Evolutionary conservation across 1,140 invertebrate genomes (phyloP).

Genomic region (Drosophila neocordata): DNA sequence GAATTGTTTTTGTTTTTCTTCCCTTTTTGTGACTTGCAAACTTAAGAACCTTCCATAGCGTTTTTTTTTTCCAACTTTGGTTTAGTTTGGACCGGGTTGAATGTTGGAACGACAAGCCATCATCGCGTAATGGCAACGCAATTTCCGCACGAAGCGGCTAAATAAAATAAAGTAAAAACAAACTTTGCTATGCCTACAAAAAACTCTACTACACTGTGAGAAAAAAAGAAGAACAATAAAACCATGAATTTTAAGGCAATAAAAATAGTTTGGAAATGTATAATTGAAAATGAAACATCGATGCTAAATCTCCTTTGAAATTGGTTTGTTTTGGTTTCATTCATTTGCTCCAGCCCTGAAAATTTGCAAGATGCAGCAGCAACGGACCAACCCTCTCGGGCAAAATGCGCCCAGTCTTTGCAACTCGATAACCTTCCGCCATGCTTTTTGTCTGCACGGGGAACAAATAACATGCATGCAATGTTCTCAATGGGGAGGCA

Average conservation of each 20-base stretch:
- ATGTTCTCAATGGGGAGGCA: constrained; percentile 33
- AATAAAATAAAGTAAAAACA: constrained; percentile 15
- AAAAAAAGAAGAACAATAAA: not conserved
- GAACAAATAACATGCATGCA: constrained; percentile 80
- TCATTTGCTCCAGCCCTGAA: constrained; percentile 39
- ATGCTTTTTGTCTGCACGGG: constrained; percentile 55
- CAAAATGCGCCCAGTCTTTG: not conserved
- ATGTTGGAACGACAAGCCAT: constrained; percentile 41
- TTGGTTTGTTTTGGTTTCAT: not conserved
- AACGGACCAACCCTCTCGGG: constrained; percentile 24
- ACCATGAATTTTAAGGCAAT: not conserved
- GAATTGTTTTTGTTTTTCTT: not conserved
- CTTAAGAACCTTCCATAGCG: not conserved
- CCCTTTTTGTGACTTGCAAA: constrained; percentile 5
- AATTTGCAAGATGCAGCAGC: constrained; percentile 52
- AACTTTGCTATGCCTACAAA: constrained; percentile 53
- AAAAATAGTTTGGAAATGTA: no score
- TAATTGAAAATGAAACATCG: no score
- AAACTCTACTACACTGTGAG: constrained; percentile 20
- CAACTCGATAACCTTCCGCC: not conserved
- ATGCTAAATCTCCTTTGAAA: not conserved
- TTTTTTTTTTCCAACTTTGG: constrained; percentile 15
- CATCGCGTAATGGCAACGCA: constrained; percentile 71
- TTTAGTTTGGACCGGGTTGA: constrained; percentile 11
- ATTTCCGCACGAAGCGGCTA: constrained; percentile 61